These are phyloP conservation scores for Mallotus villosus DNA, from an alignment of 2,797 vertebrate genomes.

Conservation along the genomic window DNA sequence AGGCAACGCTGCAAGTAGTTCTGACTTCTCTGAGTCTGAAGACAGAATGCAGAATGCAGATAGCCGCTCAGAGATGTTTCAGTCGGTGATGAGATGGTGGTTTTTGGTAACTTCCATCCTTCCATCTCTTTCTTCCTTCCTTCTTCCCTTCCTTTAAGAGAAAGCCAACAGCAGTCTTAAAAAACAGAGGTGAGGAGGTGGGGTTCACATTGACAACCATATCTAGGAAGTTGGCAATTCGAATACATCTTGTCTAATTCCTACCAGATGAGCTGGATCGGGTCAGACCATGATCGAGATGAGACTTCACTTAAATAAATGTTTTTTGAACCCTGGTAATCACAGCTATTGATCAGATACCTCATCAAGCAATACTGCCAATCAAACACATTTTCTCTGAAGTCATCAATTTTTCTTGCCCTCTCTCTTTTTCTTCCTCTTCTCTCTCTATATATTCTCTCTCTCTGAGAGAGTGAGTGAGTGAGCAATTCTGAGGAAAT, in stretches of 20 bases:
- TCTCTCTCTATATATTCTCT: too few species aligned
- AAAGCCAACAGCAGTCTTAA: not conserved
- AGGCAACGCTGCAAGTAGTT: too few species aligned
- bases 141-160: not conserved
- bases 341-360: constrained; percentile 57
- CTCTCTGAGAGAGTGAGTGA: not conserved
- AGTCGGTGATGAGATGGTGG: too few species aligned
- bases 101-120: too few species aligned
- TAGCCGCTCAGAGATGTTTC: too few species aligned
- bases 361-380: constrained; percentile 63
- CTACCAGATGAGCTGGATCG: constrained; percentile 50
- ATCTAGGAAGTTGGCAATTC: not conserved
- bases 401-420: too few species aligned
- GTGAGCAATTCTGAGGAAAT: constrained; percentile 43
- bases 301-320: constrained; percentile 57
- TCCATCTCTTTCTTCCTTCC: not conserved
- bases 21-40: too few species aligned
- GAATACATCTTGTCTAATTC: constrained; percentile 50
- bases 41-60: too few species aligned
- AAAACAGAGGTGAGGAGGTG: too few species aligned
- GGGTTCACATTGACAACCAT: not conserved
- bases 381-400: constrained; percentile 47
- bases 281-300: constrained; percentile 44
- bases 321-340: constrained; percentile 60
- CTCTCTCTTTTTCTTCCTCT: too few species aligned